Evolutionary conservation across 2,797 vertebrate species (phyloP).

Genomic region (Cossypha caffra): DNA sequence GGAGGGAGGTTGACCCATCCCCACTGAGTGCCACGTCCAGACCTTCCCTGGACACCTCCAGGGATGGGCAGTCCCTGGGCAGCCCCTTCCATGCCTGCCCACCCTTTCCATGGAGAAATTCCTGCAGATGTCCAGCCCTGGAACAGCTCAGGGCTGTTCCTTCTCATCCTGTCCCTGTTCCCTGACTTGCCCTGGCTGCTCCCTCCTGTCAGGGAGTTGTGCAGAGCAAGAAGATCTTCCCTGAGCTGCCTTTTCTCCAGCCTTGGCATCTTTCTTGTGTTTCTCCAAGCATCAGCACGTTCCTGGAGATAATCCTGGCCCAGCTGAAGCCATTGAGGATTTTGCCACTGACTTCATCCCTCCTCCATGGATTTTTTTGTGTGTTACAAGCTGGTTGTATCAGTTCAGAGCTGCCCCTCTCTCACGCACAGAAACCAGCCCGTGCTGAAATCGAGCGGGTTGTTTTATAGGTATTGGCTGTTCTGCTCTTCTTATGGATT

Average conservation of each 20-base stretch:
- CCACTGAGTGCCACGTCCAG: neutral
- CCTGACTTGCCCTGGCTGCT: neutral
- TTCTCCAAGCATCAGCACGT: neutral
- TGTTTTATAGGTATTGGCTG: neutral
- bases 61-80: neutral
- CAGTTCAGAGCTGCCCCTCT: neutral
- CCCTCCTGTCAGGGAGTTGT: neutral
- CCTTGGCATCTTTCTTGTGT: neutral
- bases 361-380: accelerated
- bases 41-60: neutral
- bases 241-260: neutral
- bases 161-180: neutral
- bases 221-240: neutral
- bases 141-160: neutral
- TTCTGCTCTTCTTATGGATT: neutral
- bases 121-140: neutral
- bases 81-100: neutral
- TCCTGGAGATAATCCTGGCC: neutral
- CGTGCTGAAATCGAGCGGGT: accelerated
- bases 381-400: neutral
- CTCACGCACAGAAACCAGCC: neutral
- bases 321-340: neutral
- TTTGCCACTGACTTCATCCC: neutral
- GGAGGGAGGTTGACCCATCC: neutral
- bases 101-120: neutral